Conservation (phyloP, 2,797 vertebrate genomes). For the Tiaroga cobitis region DNA sequence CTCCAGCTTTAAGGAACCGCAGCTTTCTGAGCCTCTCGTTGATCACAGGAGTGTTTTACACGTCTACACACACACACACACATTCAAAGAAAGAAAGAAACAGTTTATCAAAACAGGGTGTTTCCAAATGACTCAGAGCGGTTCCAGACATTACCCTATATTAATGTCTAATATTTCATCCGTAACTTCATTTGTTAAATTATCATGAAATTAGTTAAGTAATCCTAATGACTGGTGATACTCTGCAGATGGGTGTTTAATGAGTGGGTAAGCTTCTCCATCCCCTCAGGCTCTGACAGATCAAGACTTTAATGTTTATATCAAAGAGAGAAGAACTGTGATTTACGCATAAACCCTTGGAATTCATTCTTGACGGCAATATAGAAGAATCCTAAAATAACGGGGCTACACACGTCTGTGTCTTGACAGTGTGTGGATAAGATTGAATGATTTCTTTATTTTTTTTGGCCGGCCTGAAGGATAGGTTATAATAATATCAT, state of each 20-base stretch:
- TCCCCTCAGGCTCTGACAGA: constrained; percentile 44
- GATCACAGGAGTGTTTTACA: constrained; percentile 38
- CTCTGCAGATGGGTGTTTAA: constrained; percentile 45
- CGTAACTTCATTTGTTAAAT: constrained; percentile 37
- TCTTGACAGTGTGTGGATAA: constrained; percentile 12
- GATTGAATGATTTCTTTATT: constrained; percentile 16
- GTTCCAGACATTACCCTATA: constrained; percentile 13
- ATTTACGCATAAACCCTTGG: constrained; percentile 11
- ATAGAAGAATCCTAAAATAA: constrained; percentile 27
- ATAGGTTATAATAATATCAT: constrained; percentile 30
- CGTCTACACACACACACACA: constrained; percentile 2
- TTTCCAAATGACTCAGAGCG: constrained; percentile 7
- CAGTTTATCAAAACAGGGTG: neutral
- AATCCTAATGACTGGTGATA: constrained; percentile 41
- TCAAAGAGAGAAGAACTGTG: constrained; percentile 43
- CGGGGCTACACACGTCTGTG: neutral
- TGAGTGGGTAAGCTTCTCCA: constrained; percentile 39
- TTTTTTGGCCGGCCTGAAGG: neutral
- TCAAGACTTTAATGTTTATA: constrained; percentile 53
- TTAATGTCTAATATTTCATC: constrained; percentile 33
- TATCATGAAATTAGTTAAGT: constrained; percentile 40
- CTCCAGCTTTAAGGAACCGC: constrained; percentile 41
- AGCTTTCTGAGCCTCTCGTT: constrained; percentile 27
- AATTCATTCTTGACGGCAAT: constrained; percentile 21
- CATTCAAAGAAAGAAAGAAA: constrained; percentile 13